These are phyloP conservation scores for Deroplatys truncata DNA, from an alignment of 2,888 invertebrate genomes.

Conservation along the genomic window DNA sequence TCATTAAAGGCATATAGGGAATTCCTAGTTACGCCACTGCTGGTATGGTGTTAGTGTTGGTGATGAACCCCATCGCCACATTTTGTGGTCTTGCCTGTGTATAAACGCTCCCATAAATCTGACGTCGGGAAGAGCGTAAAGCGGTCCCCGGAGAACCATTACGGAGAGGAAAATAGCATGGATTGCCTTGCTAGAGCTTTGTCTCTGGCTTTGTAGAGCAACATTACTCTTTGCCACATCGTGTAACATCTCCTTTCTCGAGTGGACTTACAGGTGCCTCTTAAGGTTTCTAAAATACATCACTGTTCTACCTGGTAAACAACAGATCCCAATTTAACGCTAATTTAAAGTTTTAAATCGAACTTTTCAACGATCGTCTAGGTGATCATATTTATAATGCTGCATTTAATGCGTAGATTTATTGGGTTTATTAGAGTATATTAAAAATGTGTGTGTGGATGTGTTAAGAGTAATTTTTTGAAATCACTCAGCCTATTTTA, in stretches of 20 bases:
- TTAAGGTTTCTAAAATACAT: too few species aligned
- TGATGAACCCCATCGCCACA: not conserved
- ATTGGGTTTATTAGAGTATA: too few species aligned
- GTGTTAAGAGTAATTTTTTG: too few species aligned
- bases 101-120: constrained; percentile 12
- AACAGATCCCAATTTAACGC: too few species aligned
- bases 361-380: too few species aligned
- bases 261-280: not conserved
- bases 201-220: not conserved
- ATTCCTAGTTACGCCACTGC: not conserved
- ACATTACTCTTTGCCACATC: not conserved
- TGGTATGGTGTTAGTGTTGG: not conserved
- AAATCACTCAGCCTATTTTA: too few species aligned
- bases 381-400: too few species aligned
- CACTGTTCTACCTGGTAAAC: too few species aligned
- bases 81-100: not conserved
- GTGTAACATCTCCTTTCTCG: not conserved
- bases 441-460: too few species aligned
- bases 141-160: constrained; percentile 7
- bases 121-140: constrained; percentile 1
- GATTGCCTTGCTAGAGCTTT: not conserved
- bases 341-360: too few species aligned
- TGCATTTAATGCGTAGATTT: too few species aligned
- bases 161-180: not conserved
- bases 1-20: too few species aligned